Evolutionary conservation across 2,113 vertebrate genomes (phyloP), one percentile per base, ranked within the genome.

Genomic region (Muscicapa adusta): DNA sequence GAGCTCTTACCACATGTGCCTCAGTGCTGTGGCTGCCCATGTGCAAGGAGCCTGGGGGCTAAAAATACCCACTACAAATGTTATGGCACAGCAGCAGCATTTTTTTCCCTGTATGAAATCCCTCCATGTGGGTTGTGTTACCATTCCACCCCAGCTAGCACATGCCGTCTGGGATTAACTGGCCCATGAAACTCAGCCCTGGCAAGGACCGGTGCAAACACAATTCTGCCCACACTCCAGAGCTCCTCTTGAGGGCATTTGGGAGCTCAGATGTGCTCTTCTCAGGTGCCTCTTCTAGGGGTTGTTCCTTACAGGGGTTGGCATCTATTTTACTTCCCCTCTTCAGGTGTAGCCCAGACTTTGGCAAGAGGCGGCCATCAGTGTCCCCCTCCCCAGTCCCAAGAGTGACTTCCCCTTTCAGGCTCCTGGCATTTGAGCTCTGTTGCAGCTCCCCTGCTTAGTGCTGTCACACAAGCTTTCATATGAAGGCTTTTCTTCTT

Each of bases 31-130:
- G 57, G 25, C 36, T 72, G 79, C 54, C 74, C 13, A 23, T 56
- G 50, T 65, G 47, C 54, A 16, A 10, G 6, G 38, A 81, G 54
- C 33, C 33, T 40, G n/a, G 8, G 68, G 56, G 40, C 36, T 93
- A 93, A 96, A 94, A 96, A 95, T 91, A 93, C n/a, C 17, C 14
- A 20, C 47, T 77, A 68, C 9, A 8, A 88, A 81, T 77, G 56
- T 26, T 94, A 10, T 12, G 0, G 1, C 60, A 78, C 48, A 84
- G 51, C 79, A 65, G 40, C 25, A 90, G 9, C 20, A 71, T 93
- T 94, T 86, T n/a, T 86, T 90, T 71, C 80, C 81, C 63, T 6
- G 5, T 72, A 18, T 9, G 7, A 88, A 96, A 71, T 84, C 93
- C 28, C 31, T 34, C 48, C 1, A 0, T 48, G n/a, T 33, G 63